Evolutionary conservation across 2,797 vertebrate genomes (phyloP).

Genomic region (Brachyrhaphis roseni): DNA sequence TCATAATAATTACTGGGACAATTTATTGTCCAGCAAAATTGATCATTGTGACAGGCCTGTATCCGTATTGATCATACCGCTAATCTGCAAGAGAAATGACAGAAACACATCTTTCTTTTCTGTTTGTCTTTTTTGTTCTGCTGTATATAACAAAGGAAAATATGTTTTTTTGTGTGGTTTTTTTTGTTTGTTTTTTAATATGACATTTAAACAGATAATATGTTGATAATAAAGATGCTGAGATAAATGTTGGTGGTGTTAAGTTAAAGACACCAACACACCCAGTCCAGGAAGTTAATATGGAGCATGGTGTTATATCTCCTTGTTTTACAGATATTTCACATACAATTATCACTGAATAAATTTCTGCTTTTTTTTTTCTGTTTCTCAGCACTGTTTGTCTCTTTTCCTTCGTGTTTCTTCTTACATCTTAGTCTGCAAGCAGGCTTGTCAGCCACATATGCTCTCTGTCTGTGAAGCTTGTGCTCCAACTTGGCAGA

Average conservation of each 20-base stretch:
- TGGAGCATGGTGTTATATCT: background rate
- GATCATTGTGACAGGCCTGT: background rate
- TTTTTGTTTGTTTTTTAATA: too few relatives aligned
- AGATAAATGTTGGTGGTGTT: background rate
- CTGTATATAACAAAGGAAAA: too few relatives aligned
- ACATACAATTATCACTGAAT: background rate
- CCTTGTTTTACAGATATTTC: background rate
- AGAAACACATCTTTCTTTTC: background rate
- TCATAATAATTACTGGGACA: background rate
- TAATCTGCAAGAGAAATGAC: background rate
- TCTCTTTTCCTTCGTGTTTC: background rate
- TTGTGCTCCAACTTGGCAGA: slow-evolving; percentile 2
- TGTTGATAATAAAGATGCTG: background rate
- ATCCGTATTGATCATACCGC: too few relatives aligned
- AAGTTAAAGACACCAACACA: background rate
- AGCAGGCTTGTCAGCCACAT: background rate
- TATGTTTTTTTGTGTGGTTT: too few relatives aligned
- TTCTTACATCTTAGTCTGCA: background rate
- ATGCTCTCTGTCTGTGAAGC: slow-evolving; percentile 5
- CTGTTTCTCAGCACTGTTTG: background rate
- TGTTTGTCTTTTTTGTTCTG: too few relatives aligned
- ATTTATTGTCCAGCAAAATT: background rate
- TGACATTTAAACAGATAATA: background rate
- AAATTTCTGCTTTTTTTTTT: background rate
- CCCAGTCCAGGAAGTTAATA: background rate